Percentiles rank a stretch among this genome's conserved stretches.
These are phyloP conservation scores for Tamandua tetradactyla DNA, from an alignment of 2,797 vertebrate genomes.

Conservation along the genomic window DNA sequence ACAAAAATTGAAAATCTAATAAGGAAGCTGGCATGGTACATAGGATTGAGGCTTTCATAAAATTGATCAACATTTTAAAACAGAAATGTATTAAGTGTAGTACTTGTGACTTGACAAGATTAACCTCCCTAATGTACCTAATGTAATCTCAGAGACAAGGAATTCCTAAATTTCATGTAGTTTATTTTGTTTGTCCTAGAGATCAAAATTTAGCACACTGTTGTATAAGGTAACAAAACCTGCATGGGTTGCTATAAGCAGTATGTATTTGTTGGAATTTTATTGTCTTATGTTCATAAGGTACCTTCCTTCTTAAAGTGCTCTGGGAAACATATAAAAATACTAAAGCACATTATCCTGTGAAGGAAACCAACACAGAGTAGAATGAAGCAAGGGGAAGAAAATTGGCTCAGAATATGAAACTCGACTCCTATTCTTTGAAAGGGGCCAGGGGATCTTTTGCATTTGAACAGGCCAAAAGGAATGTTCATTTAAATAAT, in stretches of 20 bases:
- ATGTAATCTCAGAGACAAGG: background rate
- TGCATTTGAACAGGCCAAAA: slow-evolving; percentile 30
- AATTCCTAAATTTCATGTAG: background rate
- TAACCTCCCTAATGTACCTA: background rate
- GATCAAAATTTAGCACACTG: slow-evolving; percentile 10
- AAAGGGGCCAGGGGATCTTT: background rate
- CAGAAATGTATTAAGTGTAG: slow-evolving; percentile 43
- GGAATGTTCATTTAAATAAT: slow-evolving; percentile 38
- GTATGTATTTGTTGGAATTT: background rate
- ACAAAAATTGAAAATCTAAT: slow-evolving; percentile 71
- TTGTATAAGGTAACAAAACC: background rate
- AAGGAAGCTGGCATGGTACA: slow-evolving; percentile 33
- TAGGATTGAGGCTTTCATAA: slow-evolving; percentile 44
- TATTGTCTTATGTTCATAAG: slow-evolving; percentile 30
- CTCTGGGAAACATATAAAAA: slow-evolving; percentile 52
- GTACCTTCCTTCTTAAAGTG: slow-evolving; percentile 29
- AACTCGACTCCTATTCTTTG: slow-evolving; percentile 35
- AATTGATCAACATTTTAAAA: slow-evolving; percentile 35
- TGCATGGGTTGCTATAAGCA: background rate
- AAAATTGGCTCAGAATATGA: slow-evolving; percentile 27
- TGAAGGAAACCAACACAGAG: slow-evolving; percentile 7
- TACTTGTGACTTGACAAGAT: slow-evolving; percentile 14
- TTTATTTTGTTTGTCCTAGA: background rate
- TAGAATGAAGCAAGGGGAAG: background rate
- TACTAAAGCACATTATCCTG: slow-evolving; percentile 2